Conservation (phyloP, 2,888 invertebrate species). For the Microchrysa polita region DNA sequence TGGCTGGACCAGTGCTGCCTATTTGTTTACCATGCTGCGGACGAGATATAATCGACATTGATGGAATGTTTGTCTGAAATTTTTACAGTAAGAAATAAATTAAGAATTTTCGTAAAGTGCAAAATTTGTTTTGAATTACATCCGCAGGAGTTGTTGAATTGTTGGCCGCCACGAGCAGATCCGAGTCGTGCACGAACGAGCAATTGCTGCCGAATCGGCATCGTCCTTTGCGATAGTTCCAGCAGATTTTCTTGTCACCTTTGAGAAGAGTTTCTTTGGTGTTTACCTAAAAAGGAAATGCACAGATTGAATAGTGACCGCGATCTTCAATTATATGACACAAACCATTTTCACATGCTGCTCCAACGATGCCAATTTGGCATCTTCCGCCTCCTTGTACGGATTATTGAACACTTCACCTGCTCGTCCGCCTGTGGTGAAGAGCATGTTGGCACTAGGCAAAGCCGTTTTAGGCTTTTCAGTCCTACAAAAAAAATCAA, state of each 20-base stretch:
- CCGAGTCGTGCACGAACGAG: conserved; percentile 90
- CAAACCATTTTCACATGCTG: conserved; percentile 92
- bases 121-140: not conserved
- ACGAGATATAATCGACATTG: conserved; percentile 44
- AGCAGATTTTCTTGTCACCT: conserved; percentile 90
- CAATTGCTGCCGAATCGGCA: conserved; percentile 93
- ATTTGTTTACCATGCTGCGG: conserved; percentile 49
- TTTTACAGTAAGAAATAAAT: not conserved
- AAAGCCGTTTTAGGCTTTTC: conserved; percentile 49
- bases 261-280: conserved; percentile 79
- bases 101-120: not conserved
- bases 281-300: conserved; percentile 64
- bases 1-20: conserved; percentile 30
- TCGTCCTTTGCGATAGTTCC: conserved; percentile 90
- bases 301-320: no score
- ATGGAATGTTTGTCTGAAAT: conserved; percentile 47
- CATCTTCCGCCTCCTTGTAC: conserved; percentile 84
- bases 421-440: conserved; percentile 53
- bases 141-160: not conserved
- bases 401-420: conserved; percentile 83
- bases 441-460: conserved; percentile 58
- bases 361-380: conserved; percentile 85
- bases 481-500: conserved; percentile 43
- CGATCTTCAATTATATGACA: conserved; percentile 3
- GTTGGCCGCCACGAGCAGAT: conserved; percentile 67